Conservation (phyloP, 2,888 invertebrate species). For the Blomia tropicalis region DNA sequence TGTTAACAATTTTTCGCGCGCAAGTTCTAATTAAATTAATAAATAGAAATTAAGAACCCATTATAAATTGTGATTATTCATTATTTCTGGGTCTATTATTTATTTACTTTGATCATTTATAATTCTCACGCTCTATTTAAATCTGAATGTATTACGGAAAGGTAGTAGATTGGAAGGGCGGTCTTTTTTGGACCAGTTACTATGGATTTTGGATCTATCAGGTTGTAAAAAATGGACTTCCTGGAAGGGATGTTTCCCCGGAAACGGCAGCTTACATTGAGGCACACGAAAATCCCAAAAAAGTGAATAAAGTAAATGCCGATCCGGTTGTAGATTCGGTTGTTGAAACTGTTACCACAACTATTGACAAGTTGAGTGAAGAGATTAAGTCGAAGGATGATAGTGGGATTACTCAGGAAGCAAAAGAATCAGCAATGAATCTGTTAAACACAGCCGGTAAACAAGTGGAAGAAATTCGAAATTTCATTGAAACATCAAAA, state of each 20-base stretch:
- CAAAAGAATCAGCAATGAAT: neutral
- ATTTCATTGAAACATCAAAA: too few species aligned
- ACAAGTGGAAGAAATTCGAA: neutral
- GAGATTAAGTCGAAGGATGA: neutral
- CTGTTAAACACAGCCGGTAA: neutral
- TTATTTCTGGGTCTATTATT: neutral
- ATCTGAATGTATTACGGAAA: too few species aligned
- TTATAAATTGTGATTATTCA: too few species aligned
- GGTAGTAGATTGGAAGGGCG: neutral
- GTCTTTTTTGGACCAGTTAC: conserved; percentile 1
- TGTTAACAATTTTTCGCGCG: neutral
- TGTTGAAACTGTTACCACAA: neutral
- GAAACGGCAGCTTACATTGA: neutral
- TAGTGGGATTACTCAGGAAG: neutral
- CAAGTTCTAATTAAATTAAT: too few species aligned
- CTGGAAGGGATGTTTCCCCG: neutral
- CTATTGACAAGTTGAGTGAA: too few species aligned
- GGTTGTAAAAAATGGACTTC: neutral
- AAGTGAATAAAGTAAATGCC: neutral
- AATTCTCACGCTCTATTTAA: too few species aligned
- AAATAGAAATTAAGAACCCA: too few species aligned
- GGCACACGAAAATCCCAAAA: neutral
- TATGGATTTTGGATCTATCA: neutral
- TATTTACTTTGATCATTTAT: neutral
- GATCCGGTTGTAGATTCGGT: neutral